Base-by-base conservation (phyloP, 2,888 invertebrate species). In the Aphidoletes aphidimyza region DNA sequence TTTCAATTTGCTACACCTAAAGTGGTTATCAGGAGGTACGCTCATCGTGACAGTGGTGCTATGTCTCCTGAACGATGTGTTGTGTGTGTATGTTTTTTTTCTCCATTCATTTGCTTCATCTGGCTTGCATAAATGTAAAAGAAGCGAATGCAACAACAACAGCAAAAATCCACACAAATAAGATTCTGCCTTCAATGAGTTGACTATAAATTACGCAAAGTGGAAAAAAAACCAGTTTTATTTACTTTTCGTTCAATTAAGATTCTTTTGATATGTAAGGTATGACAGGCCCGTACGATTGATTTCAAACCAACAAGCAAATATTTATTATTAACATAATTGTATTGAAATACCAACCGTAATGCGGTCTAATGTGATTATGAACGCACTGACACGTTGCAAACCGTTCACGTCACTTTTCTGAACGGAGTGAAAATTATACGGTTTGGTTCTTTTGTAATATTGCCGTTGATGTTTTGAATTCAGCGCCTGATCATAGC, bases 211-310 rank as follows among this genome's bases (percentile, higher is more conserved):
- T 69, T 69, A 69, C 22, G 22, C 54, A 22, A 54, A 54, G 69
- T 69, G 69, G 14, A 3, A 54, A 54, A 54, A 54, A 69, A 69
- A 69, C 69, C 34, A 2, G 69, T 69, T 69, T 54, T 54, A 69
- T 69, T 69, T 69, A 69, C 30, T 69, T 69, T 69, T 69, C 69
- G 30, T 69, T 69, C 69, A 69, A 69, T 69, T 69, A 69, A 69
- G 69, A 69, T 69, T 69, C 69, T 26, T 69, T 69, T 69, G 69
- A 69, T 69, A 69, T 69, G 69, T 69, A 69, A 69, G 69, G 30
- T 30, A 69, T 69, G 69, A 54, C 54, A 54, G 26, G 26, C 69
- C n/a, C 69, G 30, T 69, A n/a, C 69, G 69, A 69, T 34, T 69
- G 69, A 69, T 69, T 69, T 30, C 34, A 14, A 69, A 14, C 30